Evolutionary conservation across 2,888 invertebrate genomes (phyloP).

Genomic region (Mesorhabditis sp.): DNA sequence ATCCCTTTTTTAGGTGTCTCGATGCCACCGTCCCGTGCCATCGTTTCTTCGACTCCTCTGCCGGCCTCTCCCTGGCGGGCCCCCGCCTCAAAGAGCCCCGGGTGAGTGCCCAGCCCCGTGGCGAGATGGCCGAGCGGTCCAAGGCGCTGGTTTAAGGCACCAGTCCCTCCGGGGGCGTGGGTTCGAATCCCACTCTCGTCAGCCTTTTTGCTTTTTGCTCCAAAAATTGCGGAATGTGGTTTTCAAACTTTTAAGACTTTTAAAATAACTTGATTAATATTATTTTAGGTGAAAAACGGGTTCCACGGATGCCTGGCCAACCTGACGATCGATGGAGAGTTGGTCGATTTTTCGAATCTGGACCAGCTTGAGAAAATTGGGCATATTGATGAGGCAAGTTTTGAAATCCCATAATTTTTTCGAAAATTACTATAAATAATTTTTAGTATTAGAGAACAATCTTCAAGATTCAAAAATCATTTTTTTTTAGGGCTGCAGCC

Average conservation of each 20-base stretch:
- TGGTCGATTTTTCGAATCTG: conserved; percentile 44
- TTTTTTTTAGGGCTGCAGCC: conserved; percentile 21
- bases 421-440: neutral
- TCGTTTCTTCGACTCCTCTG: conserved; percentile 46
- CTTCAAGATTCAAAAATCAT: neutral
- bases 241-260: neutral
- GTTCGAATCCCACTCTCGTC: conserved; percentile 4
- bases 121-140: conserved; percentile 76
- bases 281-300: conserved; percentile 13
- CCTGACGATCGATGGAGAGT: conserved; percentile 32
- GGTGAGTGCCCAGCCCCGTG: conserved; percentile 7
- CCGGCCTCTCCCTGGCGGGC: conserved; percentile 48
- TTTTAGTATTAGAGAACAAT: too few species aligned
- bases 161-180: conserved; percentile 64
- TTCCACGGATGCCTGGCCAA: conserved; percentile 34
- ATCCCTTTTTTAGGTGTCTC: conserved; percentile 20
- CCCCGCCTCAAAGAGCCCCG: conserved; percentile 12
- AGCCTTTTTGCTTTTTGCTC: neutral
- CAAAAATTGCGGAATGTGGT: neutral
- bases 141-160: conserved; percentile 86
- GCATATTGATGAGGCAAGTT: conserved; percentile 27
- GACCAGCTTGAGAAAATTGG: conserved; percentile 40
- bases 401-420: conserved; percentile 24
- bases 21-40: conserved; percentile 47
- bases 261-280: neutral